Percentiles rank a stretch among this genome's conserved stretches.
These are phyloP conservation scores for Pristiophorus japonicus DNA, from an alignment of 2,113 vertebrate species.

Conservation along the genomic window DNA sequence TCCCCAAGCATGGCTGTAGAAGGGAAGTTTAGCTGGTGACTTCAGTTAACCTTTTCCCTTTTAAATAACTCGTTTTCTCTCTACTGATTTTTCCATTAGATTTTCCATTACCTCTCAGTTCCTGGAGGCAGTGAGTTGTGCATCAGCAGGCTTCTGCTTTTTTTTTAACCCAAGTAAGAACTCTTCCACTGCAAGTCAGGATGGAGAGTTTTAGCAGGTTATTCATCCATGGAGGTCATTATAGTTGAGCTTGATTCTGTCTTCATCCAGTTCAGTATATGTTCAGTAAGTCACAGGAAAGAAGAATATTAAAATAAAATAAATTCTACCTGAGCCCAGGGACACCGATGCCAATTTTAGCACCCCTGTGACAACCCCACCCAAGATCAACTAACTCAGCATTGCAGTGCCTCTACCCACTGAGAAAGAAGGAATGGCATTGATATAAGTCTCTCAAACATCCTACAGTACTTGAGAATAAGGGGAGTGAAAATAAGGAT, in stretches of 20 bases:
- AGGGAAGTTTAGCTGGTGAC: not conserved
- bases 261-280: no score
- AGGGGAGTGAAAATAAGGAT: not conserved
- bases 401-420: not conserved
- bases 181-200: not conserved
- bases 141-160: not conserved
- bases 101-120: not conserved
- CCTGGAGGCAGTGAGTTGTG: not conserved
- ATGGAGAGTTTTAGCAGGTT: not conserved
- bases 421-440: not conserved
- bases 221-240: not conserved
- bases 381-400: not conserved
- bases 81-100: not conserved
- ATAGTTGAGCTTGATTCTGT: not conserved
- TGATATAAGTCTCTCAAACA: not conserved
- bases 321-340: not conserved
- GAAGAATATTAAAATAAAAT: not conserved
- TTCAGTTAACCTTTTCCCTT: constrained; percentile 4
- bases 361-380: not conserved
- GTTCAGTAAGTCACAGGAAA: not conserved
- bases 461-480: not conserved
- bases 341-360: not conserved
- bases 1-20: not conserved
- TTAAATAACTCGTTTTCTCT: not conserved
- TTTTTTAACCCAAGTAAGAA: not conserved